Conservation (phyloP, 2,113 vertebrate species). For the Coryphaenoides rupestris region DNA sequence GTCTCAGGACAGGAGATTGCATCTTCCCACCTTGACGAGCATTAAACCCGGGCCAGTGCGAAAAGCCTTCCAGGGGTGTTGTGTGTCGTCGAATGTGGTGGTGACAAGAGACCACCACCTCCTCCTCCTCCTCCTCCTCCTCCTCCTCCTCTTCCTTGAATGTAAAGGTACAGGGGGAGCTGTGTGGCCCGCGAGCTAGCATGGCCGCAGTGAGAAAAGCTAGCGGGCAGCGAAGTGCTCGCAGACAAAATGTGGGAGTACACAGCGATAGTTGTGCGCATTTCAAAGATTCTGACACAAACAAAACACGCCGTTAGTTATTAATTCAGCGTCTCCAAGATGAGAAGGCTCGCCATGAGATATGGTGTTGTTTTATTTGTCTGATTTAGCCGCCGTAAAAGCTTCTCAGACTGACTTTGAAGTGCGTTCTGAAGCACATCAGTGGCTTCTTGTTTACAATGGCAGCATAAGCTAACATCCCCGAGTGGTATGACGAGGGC, state of each 20-base stretch:
- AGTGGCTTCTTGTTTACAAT: too few relatives aligned
- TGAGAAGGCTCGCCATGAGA: constrained; percentile 4
- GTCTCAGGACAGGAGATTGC: constrained; percentile 13
- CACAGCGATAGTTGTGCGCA: too few relatives aligned
- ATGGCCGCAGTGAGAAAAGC: too few relatives aligned
- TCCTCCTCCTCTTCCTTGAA: too few relatives aligned
- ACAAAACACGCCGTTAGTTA: background rate
- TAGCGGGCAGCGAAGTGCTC: background rate
- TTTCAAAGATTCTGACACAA: background rate
- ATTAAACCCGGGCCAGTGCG: background rate
- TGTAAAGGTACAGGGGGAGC: too few relatives aligned
- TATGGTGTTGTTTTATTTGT: constrained; percentile 20
- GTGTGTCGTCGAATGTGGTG: constrained; percentile 5
- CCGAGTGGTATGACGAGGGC: too few relatives aligned
- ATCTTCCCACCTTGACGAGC: constrained; percentile 3
- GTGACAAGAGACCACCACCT: too few relatives aligned
- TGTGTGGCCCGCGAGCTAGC: too few relatives aligned
- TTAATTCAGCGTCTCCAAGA: background rate
- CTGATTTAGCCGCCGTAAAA: background rate
- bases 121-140: too few relatives aligned
- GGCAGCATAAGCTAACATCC: too few relatives aligned
- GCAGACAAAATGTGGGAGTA: background rate
- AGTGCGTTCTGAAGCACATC: background rate
- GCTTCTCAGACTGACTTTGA: constrained; percentile 1
- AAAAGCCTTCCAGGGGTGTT: constrained; percentile 13